Percentiles rank a stretch among this genome's conserved stretches.
phyloP scores from a whole-genome alignment of 2,888 invertebrate genomes.

The Bellardia bayeri region DNA sequence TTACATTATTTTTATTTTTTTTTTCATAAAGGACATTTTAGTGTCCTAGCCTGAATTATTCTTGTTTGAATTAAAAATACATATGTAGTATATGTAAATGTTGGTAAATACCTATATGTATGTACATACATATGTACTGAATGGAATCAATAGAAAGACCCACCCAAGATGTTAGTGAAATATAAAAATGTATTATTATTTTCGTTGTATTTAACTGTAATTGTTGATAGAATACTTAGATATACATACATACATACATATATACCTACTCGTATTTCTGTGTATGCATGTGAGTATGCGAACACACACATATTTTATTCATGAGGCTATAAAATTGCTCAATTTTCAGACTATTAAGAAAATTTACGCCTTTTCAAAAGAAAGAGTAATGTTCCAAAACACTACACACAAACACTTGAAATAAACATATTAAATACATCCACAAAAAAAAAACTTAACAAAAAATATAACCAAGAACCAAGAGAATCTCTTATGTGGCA shows the following conservation, averaged over 20 bases:
- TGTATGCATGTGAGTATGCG: slow-evolving; percentile 68
- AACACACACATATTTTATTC: slow-evolving; percentile 83
- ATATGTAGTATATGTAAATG: not conserved
- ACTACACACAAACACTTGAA: slow-evolving; percentile 58
- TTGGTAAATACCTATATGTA: not conserved
- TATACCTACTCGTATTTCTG: not conserved
- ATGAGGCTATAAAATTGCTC: slow-evolving; percentile 84
- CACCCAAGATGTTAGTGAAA: slow-evolving; percentile 55
- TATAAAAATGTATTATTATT: slow-evolving; percentile 40
- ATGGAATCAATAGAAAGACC: slow-evolving; percentile 7
- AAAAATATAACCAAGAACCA: slow-evolving; percentile 13
- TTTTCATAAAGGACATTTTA: too few species aligned
- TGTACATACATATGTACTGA: not conserved
- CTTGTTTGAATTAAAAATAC: not conserved
- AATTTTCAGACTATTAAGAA: slow-evolving; percentile 84
- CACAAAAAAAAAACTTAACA: not conserved
- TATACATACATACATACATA: not conserved
- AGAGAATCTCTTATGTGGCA: slow-evolving; percentile 58
- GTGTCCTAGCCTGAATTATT: not conserved
- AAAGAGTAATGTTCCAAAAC: slow-evolving; percentile 74
- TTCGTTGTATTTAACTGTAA: slow-evolving; percentile 67
- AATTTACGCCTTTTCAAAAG: slow-evolving; percentile 82
- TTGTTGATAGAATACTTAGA: slow-evolving; percentile 60
- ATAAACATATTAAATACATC: slow-evolving; percentile 18
- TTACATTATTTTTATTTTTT: too few species aligned